Conservation (phyloP, 2,888 invertebrate genomes). For the Labia minor region DNA sequence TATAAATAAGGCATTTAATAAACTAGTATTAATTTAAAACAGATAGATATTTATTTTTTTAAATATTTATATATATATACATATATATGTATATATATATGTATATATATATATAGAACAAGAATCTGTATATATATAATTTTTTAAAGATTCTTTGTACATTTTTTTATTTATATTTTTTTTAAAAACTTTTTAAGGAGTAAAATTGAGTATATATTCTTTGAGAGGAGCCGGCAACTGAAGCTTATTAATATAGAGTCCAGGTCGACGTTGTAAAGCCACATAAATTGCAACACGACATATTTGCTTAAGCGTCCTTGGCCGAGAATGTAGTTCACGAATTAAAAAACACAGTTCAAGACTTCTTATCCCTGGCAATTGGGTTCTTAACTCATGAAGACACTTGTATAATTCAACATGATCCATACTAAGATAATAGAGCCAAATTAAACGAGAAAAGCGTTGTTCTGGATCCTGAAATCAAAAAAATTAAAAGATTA, state of each 20-base stretch:
- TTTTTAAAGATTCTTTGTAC: neutral
- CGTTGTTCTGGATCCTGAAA: conserved; percentile 50
- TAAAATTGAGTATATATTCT: conserved; percentile 58
- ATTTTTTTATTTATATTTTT: neutral
- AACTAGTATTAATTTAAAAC: neutral
- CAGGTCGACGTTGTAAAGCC: conserved; percentile 50
- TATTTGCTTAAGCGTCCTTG: conserved; percentile 60
- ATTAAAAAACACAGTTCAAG: conserved; percentile 51
- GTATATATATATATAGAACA: conserved; percentile 6
- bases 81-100: neutral
- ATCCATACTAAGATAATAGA: conserved; percentile 56
- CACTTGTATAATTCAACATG: conserved; percentile 57
- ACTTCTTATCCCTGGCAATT: conserved; percentile 49
- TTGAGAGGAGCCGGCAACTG: conserved; percentile 56
- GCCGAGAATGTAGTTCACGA: conserved; percentile 51
- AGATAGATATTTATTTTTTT: neutral
- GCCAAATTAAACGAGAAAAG: conserved; percentile 53
- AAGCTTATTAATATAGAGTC: conserved; percentile 52
- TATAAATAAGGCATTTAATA: conserved; percentile 13
- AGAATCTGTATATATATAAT: neutral
- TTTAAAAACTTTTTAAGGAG: conserved; percentile 35
- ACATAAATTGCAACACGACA: conserved; percentile 58
- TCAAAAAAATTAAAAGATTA: conserved; percentile 31
- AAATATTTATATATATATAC: neutral
- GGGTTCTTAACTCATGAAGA: conserved; percentile 54